Percentiles rank a stretch among this genome's conserved stretches.
phyloP scores from a whole-genome alignment of 1,140 invertebrate genomes.

The Metopolophium dirhodum region DNA sequence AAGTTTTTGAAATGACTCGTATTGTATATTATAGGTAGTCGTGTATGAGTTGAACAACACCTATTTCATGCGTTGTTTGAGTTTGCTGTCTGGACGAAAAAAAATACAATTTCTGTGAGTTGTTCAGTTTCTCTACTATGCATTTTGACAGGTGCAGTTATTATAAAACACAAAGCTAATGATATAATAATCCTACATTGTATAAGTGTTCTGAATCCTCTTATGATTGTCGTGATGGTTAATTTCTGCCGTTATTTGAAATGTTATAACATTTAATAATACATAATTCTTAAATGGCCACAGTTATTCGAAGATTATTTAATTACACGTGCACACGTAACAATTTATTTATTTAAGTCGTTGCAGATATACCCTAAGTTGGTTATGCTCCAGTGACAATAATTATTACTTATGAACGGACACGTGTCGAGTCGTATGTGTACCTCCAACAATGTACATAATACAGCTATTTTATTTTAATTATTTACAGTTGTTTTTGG shows the following conservation, averaged over 20 bases:
- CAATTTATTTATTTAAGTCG: not conserved
- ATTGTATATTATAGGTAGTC: too few species aligned
- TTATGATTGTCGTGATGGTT: not conserved
- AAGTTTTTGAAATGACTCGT: too few species aligned
- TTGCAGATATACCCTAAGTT: not conserved
- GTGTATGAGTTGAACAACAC: too few species aligned
- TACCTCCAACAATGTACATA: not conserved
- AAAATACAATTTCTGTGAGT: not conserved
- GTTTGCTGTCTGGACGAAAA: not conserved
- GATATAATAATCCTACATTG: not conserved
- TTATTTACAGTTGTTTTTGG: slow-evolving; percentile 16
- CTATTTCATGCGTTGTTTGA: not conserved
- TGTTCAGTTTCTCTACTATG: not conserved
- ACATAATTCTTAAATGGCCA: not conserved
- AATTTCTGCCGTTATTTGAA: slow-evolving; percentile 7
- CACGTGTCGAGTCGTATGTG: not conserved
- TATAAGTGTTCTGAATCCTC: not conserved
- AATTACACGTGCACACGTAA: not conserved
- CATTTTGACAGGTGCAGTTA: not conserved
- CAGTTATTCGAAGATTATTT: not conserved
- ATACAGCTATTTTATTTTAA: slow-evolving; percentile 16
- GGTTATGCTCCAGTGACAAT: not conserved
- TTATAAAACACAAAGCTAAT: not conserved
- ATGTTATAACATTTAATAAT: not conserved
- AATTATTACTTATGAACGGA: not conserved